These are phyloP conservation scores for Apogon hyalosoma DNA, from an alignment of 2,797 vertebrate species.

Conservation along the genomic window DNA sequence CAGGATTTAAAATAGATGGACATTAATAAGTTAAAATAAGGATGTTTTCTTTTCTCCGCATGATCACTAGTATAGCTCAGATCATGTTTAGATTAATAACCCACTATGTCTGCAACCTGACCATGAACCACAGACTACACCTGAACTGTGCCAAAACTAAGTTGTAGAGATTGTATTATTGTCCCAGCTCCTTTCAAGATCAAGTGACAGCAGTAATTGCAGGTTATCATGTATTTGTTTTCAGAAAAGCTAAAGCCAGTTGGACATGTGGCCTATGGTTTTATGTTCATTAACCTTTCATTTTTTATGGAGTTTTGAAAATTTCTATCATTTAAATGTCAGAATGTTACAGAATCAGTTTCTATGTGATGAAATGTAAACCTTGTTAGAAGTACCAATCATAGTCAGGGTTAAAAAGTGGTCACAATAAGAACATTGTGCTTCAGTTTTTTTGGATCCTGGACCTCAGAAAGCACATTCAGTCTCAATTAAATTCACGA, in stretches of 20 bases:
- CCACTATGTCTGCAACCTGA: conserved; percentile 63
- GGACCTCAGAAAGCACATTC: conserved; percentile 35
- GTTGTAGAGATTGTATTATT: conserved; percentile 65
- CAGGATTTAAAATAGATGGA: conserved; percentile 47
- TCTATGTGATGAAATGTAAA: conserved; percentile 14
- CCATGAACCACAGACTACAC: conserved; percentile 68
- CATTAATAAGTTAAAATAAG: conserved; percentile 38
- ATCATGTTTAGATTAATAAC: conserved; percentile 73
- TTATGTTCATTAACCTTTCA: conserved; percentile 22
- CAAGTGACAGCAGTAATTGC: conserved; percentile 64
- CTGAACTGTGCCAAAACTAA: conserved; percentile 66
- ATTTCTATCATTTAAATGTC: conserved; percentile 15
- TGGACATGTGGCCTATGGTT: conserved; percentile 50
- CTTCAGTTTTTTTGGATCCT: conserved; percentile 14
- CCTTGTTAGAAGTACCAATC: conserved; percentile 1
- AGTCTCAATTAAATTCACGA: conserved; percentile 43
- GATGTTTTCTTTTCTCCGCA: conserved; percentile 42
- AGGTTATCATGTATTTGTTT: conserved; percentile 58
- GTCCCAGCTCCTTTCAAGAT: conserved; percentile 55
- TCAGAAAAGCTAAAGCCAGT: conserved; percentile 49
- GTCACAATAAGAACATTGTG: conserved; percentile 17
- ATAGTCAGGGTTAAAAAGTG: conserved; percentile 10
- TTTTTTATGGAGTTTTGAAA: conserved; percentile 1
- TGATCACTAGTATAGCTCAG: conserved; percentile 53
- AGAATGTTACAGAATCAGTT: conserved; percentile 17